These are phyloP conservation scores for Clostera curtula DNA, from an alignment of 2,888 invertebrate genomes.

Conservation along the genomic window DNA sequence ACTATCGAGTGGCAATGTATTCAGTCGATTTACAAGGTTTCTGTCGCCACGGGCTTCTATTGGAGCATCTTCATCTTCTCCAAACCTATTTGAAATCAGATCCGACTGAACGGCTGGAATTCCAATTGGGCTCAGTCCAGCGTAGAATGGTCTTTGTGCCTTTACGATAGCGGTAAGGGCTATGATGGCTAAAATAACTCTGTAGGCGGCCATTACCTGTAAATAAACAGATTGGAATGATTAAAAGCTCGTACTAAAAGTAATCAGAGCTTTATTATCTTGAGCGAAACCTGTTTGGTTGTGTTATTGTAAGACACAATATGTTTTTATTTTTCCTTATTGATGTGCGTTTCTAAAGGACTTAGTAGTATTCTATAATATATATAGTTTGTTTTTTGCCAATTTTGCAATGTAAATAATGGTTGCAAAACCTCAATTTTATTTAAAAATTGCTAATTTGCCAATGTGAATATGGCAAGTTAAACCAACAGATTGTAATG, in stretches of 20 bases:
- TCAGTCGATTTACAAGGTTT: conserved; percentile 71
- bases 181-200: conserved; percentile 31
- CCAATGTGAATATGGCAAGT: too few species aligned
- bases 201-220: conserved; percentile 37
- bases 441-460: too few species aligned
- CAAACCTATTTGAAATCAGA: conserved; percentile 65
- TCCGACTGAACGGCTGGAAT: conserved; percentile 69
- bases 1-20: conserved; percentile 74
- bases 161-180: conserved; percentile 33
- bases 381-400: too few species aligned
- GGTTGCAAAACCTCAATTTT: too few species aligned
- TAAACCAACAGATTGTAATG: too few species aligned
- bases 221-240: conserved; percentile 15
- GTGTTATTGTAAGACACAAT: too few species aligned
- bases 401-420: too few species aligned
- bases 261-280: not conserved
- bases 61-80: conserved; percentile 61
- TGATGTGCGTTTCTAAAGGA: too few species aligned
- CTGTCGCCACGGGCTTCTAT: conserved; percentile 76
- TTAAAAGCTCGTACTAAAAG: conserved; percentile 3
- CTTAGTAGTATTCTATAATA: too few species aligned
- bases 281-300: conserved; percentile 11
- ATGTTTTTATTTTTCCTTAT: too few species aligned
- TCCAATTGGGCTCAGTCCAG: conserved; percentile 74
- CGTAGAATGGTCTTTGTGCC: conserved; percentile 79